phyloP scores from a whole-genome alignment of 2,797 vertebrate species.

The Kryptolebias ocellatus region DNA sequence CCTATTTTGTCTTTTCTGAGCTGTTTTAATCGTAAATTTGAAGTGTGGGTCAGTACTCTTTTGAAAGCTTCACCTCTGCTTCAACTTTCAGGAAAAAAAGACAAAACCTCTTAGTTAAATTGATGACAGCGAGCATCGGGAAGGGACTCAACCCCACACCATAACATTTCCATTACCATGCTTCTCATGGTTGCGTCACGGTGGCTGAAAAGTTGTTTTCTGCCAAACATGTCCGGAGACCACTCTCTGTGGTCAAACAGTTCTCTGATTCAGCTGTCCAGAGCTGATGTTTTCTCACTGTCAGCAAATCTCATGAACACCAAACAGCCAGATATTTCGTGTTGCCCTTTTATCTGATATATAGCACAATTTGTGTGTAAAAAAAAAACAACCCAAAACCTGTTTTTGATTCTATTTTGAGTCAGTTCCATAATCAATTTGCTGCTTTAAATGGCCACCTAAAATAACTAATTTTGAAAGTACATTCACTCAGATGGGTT shows the following conservation, averaged over 20 bases:
- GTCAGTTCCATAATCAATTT: neutral
- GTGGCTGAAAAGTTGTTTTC: neutral
- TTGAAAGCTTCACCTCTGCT: neutral
- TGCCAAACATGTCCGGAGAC: neutral
- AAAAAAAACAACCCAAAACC: neutral
- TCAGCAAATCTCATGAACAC: no score
- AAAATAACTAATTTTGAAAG: no score
- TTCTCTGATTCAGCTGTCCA: neutral
- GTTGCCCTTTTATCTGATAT: no score
- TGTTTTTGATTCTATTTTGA: no score
- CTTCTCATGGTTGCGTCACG: neutral
- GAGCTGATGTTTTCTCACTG: no score
- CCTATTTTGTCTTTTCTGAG: no score
- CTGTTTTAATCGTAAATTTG: no score
- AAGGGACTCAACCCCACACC: neutral
- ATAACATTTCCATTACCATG: neutral
- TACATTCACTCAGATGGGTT: no score
- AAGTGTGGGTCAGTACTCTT: no score
- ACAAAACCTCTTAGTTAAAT: neutral
- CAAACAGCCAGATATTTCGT: no score
- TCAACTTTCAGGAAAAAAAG: neutral
- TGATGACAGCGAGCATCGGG: neutral
- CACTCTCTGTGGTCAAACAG: neutral
- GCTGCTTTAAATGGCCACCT: neutral
- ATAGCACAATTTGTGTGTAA: neutral